Evolutionary conservation across 1,140 invertebrate genomes (phyloP).

Genomic region (Andricus grossulariae): DNA sequence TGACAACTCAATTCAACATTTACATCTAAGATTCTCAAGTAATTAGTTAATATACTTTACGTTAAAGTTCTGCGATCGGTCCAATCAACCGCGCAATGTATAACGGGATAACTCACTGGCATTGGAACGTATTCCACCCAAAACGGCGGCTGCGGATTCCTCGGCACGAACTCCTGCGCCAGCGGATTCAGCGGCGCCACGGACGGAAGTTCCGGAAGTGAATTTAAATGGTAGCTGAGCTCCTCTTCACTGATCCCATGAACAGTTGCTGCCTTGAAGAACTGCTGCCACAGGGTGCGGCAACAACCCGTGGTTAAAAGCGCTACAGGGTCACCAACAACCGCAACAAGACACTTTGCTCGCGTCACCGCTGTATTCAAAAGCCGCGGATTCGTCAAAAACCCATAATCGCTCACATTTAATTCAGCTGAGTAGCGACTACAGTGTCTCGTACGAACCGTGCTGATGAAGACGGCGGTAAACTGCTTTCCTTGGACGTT

Average conservation of each 20-base stretch:
- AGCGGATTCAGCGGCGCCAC: constrained; percentile 88
- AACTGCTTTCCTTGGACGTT: constrained; percentile 96
- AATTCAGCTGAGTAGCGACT: constrained; percentile 70
- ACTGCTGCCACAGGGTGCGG: constrained; percentile 89
- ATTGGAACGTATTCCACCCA: constrained; percentile 56
- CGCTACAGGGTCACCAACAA: constrained; percentile 91
- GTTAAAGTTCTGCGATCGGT: constrained; percentile 2
- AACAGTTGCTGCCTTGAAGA: constrained; percentile 85
- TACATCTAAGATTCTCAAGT: background rate
- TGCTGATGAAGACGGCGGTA: constrained; percentile 89
- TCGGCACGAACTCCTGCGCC: constrained; percentile 87
- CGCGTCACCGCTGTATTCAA: constrained; percentile 92
- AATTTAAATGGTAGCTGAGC: constrained; percentile 30
- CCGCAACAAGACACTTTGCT: constrained; percentile 90
- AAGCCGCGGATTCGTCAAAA: constrained; percentile 89
- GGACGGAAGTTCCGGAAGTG: constrained; percentile 77
- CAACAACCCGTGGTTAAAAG: constrained; percentile 88
- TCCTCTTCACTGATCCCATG: constrained; percentile 80
- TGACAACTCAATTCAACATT: background rate
- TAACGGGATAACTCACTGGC: constrained; percentile 50
- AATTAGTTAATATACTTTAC: background rate
- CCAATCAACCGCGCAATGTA: constrained; percentile 41
- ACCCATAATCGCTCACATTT: constrained; percentile 87
- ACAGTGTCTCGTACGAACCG: constrained; percentile 88
- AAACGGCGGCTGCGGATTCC: constrained; percentile 70